Base-by-base conservation (phyloP, 1,140 invertebrate species). In the Zaprionus inermis region DNA sequence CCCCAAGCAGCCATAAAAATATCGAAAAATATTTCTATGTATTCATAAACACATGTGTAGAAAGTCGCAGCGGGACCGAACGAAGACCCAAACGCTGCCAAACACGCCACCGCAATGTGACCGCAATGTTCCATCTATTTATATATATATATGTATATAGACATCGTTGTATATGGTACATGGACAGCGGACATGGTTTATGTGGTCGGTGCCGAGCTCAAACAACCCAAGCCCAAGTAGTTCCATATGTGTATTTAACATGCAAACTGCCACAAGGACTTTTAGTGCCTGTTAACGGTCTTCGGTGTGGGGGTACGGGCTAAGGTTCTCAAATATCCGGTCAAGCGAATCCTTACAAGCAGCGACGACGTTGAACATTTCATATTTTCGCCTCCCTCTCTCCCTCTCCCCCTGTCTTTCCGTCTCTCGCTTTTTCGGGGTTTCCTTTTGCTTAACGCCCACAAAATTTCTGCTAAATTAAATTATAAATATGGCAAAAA, bases 381-480 rank as follows among this genome's bases (percentile, higher is more conserved):
- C 72, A 73, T 79, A 74, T 63, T 51, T 66, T 52, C 51, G 34
- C 38, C 34, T 69, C 22, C 4, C 24, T 28, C 1, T 4, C 24
- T 28, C 24, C 5, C 24, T 28, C 24, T 28, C 24, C 3, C 24
- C 5, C 24, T 28, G 3, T 28, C 24, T 28, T 5, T 28, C 24
- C 3, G 3, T 28, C 24, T 28, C 24, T 28, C 24, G 24, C 16
- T 51, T 54, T 77, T 81, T 76, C n/a, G 67, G 57, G 79, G 69
- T 76, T 82, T 82, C 72, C 70, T 75, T 75, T 81, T 59, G 79
- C 76, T 69, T 44, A 81, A 83, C 83, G 74, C 79, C 82, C 81
- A 75, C 85, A 90, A 90, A 90, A 90, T 90, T 90, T 86, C 86
- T 86, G 86, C 79, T 90, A 82, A 90, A 90, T 90, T 90, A 90